Evolutionary conservation across 2,113 vertebrate species (phyloP), one percentile per base, ranked within the genome.

Genomic region (Ptychochromis oligacanthus): DNA sequence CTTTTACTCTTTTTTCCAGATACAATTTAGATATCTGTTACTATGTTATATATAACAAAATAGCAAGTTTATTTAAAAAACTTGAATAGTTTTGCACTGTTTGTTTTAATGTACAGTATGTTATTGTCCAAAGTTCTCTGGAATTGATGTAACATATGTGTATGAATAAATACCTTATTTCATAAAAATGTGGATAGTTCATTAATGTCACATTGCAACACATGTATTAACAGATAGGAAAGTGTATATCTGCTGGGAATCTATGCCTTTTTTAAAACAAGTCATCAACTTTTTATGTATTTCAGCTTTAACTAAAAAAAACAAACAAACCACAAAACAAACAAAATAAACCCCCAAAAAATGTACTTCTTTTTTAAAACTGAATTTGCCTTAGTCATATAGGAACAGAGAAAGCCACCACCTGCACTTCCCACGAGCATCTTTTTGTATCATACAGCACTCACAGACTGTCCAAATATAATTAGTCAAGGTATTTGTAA

Each of bases 401-500:
- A 55, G 77, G 79, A 55, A 89, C 75, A 76, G 12, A 75, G n/a
- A 74, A 65, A 85, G 15, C 55, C 56, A 62, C 56, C 46, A 31
- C 52, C 28, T 46, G 62, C 67, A 17, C 80, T 78, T 67, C 72
- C 80, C 38, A 64, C 28, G 40, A 79, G 80, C 67, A 74, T 86
- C 75, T 74, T 74, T 65, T 82, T 82, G 75, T 11, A 52, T 74
- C 79, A 15, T 31, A 28, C 77, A 62, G 20, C 22, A 5, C 31
- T 74, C 24, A 13, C 65, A 60, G 28, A 80, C 46, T 67, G 65
- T 87, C 77, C 82, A 85, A 79, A 85, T 52, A 75, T 56, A 85
- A 88, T 90, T 77, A 90, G 56, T 54, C 20, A 2, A 46, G 28
- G 65, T 67, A 81, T 83, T 80, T 58, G 52, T 81, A 67, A 72